Conservation (phyloP, 2,797 vertebrate genomes). For the Crocodylus rhombifer region DNA sequence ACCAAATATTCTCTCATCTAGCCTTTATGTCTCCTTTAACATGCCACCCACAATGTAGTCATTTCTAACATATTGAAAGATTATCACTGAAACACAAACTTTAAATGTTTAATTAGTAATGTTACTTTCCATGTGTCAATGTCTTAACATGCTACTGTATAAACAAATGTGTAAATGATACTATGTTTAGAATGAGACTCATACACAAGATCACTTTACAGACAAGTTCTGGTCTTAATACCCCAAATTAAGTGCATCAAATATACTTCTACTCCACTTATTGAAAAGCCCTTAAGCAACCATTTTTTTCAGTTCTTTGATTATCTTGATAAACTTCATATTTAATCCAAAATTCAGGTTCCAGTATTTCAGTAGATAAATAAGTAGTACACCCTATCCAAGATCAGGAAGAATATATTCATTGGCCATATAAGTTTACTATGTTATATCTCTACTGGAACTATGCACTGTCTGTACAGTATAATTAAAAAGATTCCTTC, state of each 20-base stretch:
- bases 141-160: not conserved
- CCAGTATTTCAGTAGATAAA: not conserved
- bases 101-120: not conserved
- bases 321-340: not conserved
- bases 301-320: not conserved
- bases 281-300: not conserved
- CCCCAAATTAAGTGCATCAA: not conserved
- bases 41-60: not conserved
- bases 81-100: not conserved
- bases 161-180: not conserved
- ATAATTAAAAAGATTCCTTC: constrained; percentile 32
- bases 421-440: not conserved
- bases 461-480: not conserved
- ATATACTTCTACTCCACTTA: not conserved
- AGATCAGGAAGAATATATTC: not conserved
- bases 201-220: not conserved
- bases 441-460: not conserved
- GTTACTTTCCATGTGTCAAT: not conserved
- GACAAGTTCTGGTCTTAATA: not conserved
- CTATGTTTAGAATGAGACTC: not conserved
- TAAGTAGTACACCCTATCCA: not conserved
- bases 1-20: not conserved
- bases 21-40: not conserved
- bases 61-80: not conserved
- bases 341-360: not conserved